A percentile compares a stretch with the other conserved stretches of the same genome.
These are phyloP conservation scores for Oophaga sylvatica DNA, from an alignment of 2,797 vertebrate genomes.

Conservation along the genomic window DNA sequence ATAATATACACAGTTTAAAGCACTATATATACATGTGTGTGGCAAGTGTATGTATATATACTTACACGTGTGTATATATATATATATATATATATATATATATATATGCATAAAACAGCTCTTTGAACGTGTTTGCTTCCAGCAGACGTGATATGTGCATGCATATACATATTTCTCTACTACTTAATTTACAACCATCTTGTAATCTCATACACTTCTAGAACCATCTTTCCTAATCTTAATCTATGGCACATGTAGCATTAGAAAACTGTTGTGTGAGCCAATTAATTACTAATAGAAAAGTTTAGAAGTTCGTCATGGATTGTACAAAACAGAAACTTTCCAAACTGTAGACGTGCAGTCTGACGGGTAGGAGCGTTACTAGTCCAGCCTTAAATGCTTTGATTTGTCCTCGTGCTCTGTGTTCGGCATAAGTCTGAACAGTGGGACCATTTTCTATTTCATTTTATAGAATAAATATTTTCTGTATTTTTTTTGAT, in stretches of 20 bases:
- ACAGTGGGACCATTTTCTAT: background rate
- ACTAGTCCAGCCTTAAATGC: slow-evolving; percentile 1
- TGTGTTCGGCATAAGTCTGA: background rate
- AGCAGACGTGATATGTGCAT: background rate
- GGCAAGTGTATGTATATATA: background rate
- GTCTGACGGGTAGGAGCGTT: background rate
- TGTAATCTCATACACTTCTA: background rate
- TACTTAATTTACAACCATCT: background rate
- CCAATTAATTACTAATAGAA: background rate
- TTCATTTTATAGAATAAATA: background rate
- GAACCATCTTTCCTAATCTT: no score
- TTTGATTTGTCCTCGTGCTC: background rate
- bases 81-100: background rate
- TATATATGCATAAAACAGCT: background rate
- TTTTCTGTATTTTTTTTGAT: background rate
- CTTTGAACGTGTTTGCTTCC: background rate
- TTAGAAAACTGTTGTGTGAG: background rate
- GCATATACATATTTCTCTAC: background rate
- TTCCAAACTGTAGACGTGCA: background rate
- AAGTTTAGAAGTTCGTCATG: background rate
- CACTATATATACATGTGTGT: background rate
- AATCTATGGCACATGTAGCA: background rate
- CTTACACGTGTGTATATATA: background rate
- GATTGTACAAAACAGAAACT: slow-evolving; percentile 1
- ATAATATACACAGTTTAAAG: background rate